Base-by-base conservation (phyloP, 2,888 invertebrate genomes). In the Kuschelorhynchus macadamiae region DNA sequence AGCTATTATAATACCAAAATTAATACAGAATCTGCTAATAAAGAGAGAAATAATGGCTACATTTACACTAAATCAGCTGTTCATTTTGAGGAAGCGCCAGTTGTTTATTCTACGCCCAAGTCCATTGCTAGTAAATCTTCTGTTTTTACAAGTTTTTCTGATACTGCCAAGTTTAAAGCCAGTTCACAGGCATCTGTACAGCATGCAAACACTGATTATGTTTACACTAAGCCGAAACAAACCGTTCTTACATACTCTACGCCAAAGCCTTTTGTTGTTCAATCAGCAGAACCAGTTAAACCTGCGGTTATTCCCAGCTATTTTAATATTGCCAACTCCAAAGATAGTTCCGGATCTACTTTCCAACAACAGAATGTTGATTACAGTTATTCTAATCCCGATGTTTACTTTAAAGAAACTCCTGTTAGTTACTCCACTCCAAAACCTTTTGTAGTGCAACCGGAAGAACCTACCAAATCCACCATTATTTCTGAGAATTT, bases 61-160 rank as follows among this genome's bases (percentile, higher is more conserved):
- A 73, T 77, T 21, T 83, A 84, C 66, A 72, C 76, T 0, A 80
- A 80, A 71, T 79, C 81, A n/a, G 70, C 61, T 8, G 71, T 77
- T 16, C 76, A 78, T 71, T 86, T 85, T 52, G 83, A 81, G 59
- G 83, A 85, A 71, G 76, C 76, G 59, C 55, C 50, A 8, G 32
- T 30, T 30, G 16, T 32, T 5, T 42, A 61, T 17, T 32, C 50
- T 17, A 50, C 66, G 0, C 59, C 57, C 1, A 14, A 25, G n/a
- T 53, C 46, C 39, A 42, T 55, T 16, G 36, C 36, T 11, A 5
- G 3, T 5, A 3, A 25, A 25, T 7, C 25, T 25, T 3, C 7
- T 7, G 7, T 25, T 5, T 25, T 7, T 25, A 7, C 55, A 14
- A 70, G 56, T 47, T 67, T 67, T 30, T 50, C 46, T 36, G 60